A percentile compares a stretch with the other conserved stretches of the same genome.
These are phyloP conservation scores for Engystomops pustulosus DNA, from an alignment of 2,113 vertebrate species.

Conservation along the genomic window DNA sequence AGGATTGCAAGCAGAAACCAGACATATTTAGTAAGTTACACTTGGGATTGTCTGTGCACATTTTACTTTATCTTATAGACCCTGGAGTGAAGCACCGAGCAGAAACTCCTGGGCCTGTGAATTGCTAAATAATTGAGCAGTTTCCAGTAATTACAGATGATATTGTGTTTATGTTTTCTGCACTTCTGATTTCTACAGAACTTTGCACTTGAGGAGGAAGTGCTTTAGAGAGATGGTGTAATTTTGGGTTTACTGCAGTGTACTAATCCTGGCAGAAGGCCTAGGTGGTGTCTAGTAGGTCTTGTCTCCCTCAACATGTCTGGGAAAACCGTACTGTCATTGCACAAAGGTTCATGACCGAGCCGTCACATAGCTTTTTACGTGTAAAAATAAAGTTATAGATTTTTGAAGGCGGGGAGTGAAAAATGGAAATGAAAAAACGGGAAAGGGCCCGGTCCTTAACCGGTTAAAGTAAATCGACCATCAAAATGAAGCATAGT, in stretches of 20 bases:
- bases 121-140: background rate
- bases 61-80: too few species aligned
- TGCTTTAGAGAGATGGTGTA: background rate
- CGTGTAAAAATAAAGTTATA: too few species aligned
- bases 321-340: background rate
- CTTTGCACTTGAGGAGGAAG: background rate
- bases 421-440: too few species aligned
- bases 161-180: background rate
- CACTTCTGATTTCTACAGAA: slow-evolving; percentile 8
- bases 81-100: too few species aligned
- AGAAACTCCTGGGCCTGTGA: background rate
- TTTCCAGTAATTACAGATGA: background rate
- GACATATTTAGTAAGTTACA: too few species aligned
- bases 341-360: background rate
- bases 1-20: too few species aligned
- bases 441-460: too few species aligned
- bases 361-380: too few species aligned
- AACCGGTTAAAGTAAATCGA: too few species aligned
- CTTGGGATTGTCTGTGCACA: too few species aligned
- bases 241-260: background rate
- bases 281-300: background rate
- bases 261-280: background rate
- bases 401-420: too few species aligned
- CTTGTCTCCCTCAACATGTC: background rate
- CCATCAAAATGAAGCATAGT: too few species aligned